Evolutionary conservation across 2,113 vertebrate species (phyloP).

Genomic region (Prionailurus viverrinus): DNA sequence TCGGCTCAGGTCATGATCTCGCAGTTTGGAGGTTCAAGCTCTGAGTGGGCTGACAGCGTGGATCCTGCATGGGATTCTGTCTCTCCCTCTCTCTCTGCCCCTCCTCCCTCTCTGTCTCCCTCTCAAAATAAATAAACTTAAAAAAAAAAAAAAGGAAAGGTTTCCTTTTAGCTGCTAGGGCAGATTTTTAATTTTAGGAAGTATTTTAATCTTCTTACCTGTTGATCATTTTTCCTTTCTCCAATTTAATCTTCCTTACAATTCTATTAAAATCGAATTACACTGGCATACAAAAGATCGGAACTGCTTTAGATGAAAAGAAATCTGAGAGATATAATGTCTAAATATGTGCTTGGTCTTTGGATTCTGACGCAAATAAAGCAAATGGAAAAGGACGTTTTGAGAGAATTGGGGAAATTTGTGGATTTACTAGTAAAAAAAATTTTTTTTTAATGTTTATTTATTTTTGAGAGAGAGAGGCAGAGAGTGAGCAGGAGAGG

Average conservation of each 20-base stretch:
- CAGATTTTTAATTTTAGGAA: neutral
- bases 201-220: neutral
- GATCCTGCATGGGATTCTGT: too few species aligned
- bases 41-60: too few species aligned
- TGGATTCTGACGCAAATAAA: neutral
- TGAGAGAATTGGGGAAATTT: neutral
- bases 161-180: neutral
- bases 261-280: conserved; percentile 7
- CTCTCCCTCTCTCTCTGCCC: too few species aligned
- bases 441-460: too few species aligned
- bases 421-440: neutral
- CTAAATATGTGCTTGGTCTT: neutral
- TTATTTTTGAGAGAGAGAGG: too few species aligned
- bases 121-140: too few species aligned
- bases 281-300: neutral
- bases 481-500: too few species aligned
- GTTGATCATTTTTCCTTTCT: conserved; percentile 27
- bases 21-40: too few species aligned
- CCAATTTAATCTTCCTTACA: neutral
- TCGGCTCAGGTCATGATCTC: too few species aligned
- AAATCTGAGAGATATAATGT: neutral
- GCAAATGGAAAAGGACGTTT: neutral
- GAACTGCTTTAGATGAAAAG: neutral
- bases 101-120: too few species aligned
- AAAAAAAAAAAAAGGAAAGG: neutral